Percentiles rank a stretch among this genome's conserved stretches.
These are phyloP conservation scores for Hyperopisus bebe DNA, from an alignment of 2,113 vertebrate genomes.

Conservation along the genomic window DNA sequence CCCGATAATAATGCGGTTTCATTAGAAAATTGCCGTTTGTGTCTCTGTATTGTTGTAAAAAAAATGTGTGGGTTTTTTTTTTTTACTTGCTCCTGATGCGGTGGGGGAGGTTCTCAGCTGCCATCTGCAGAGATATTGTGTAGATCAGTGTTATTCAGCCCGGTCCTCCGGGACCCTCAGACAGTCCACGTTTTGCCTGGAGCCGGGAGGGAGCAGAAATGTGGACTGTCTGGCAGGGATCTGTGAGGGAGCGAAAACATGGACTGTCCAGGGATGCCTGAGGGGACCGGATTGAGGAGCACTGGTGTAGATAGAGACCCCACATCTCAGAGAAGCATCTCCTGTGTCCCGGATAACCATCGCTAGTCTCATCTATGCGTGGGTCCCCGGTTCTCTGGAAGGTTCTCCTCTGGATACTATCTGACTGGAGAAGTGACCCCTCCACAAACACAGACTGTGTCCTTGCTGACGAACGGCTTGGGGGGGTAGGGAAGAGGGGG, in stretches of 20 bases:
- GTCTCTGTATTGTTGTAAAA: background rate
- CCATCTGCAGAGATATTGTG: background rate
- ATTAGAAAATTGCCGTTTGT: background rate
- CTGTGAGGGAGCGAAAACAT: background rate
- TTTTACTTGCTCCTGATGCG: background rate
- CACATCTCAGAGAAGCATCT: background rate
- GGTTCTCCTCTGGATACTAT: background rate
- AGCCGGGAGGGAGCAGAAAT: background rate
- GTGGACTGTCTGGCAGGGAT: background rate
- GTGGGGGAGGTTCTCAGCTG: background rate
- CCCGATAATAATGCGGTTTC: background rate
- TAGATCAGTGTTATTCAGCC: background rate
- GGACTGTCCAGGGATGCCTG: background rate
- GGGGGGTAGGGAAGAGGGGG: background rate
- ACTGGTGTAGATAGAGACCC: background rate
- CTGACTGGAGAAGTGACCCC: background rate
- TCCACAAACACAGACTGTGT: background rate
- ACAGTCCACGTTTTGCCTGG: background rate
- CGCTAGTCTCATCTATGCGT: background rate
- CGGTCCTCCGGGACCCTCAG: background rate
- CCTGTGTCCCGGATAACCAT: background rate
- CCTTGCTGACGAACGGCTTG: background rate
- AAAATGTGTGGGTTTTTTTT: background rate
- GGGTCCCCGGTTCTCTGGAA: background rate
- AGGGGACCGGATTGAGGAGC: background rate